These are phyloP conservation scores for Epinotia bilunana DNA, from an alignment of 2,888 invertebrate genomes.

Conservation along the genomic window DNA sequence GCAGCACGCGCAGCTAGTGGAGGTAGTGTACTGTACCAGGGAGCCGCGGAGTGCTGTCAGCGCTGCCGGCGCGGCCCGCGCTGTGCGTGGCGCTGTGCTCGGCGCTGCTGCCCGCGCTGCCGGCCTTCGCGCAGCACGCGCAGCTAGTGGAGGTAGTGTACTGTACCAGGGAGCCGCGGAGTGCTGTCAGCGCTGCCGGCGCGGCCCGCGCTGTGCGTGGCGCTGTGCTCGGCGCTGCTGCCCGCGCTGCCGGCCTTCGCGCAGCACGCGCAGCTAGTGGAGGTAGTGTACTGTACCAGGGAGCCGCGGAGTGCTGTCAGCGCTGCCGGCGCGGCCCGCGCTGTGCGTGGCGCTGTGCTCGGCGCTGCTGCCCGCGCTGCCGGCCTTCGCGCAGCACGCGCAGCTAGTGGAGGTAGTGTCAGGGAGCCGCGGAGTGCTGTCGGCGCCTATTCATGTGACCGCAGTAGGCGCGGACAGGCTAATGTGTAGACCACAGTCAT, in stretches of 20 bases:
- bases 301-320: neutral
- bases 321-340: constrained; percentile 2
- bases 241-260: constrained; percentile 67
- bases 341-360: too few relatives aligned
- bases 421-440: neutral
- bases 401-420: constrained; percentile 62
- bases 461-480: too few relatives aligned
- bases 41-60: constrained; percentile 36
- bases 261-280: constrained; percentile 57
- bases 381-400: constrained; percentile 59
- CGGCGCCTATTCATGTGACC: too few relatives aligned
- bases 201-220: constrained; percentile 20
- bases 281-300: constrained; percentile 54
- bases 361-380: constrained; percentile 63
- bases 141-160: constrained; percentile 62
- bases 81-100: constrained; percentile 64
- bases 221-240: constrained; percentile 56
- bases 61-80: constrained; percentile 26
- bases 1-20: constrained; percentile 58
- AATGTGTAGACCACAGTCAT: neutral
- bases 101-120: constrained; percentile 64
- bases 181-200: constrained; percentile 63
- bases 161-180: constrained; percentile 37
- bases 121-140: constrained; percentile 59
- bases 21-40: constrained; percentile 53